Conservation (phyloP, 2,888 invertebrate species). For the Protophormia terraenovae region DNA sequence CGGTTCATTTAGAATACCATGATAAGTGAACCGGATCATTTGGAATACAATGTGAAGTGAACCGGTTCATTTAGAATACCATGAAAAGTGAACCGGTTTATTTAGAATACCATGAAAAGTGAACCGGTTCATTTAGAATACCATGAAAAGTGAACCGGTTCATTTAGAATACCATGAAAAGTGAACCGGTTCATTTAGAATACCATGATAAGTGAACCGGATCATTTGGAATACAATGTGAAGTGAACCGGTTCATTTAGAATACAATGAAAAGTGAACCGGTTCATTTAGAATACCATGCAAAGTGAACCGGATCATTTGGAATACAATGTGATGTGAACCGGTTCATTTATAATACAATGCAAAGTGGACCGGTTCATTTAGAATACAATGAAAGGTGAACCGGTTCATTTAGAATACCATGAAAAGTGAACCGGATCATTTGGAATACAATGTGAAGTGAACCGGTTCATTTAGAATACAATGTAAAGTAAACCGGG, state of each 20-base stretch:
- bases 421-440: neutral
- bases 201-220: neutral
- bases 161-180: neutral
- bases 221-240: neutral
- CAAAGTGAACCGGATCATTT: neutral
- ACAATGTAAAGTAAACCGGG: neutral
- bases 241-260: neutral
- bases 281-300: neutral
- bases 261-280: neutral
- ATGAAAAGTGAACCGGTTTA: neutral
- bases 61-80: neutral
- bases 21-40: neutral
- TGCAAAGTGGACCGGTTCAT: neutral
- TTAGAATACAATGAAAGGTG: too few species aligned
- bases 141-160: neutral
- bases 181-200: neutral
- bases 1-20: too few species aligned
- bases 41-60: neutral
- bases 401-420: neutral
- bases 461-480: neutral
- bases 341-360: neutral
- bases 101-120: neutral
- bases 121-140: neutral
- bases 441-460: neutral
- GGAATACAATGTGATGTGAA: neutral